These are phyloP conservation scores for Aromia moschata DNA, from an alignment of 2,888 invertebrate genomes.

Conservation along the genomic window DNA sequence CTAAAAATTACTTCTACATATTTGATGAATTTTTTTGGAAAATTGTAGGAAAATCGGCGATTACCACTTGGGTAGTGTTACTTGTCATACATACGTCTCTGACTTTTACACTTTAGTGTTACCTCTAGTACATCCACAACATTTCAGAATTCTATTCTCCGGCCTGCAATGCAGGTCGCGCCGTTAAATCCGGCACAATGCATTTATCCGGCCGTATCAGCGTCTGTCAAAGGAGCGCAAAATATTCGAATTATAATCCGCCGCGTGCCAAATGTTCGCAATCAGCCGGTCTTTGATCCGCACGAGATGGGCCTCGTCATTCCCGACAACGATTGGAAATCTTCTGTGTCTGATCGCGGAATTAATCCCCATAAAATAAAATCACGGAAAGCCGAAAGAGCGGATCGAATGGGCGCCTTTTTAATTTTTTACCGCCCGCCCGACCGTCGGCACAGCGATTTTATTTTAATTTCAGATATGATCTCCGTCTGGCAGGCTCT, in stretches of 20 bases:
- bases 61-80: no score
- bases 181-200: constrained; percentile 11
- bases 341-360: constrained; percentile 16
- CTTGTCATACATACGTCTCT: no score
- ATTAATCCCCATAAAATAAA: constrained; percentile 23
- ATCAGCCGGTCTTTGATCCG: constrained; percentile 33
- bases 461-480: constrained; percentile 27
- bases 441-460: background rate
- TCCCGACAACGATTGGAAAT: constrained; percentile 24
- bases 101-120: no score
- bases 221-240: constrained; percentile 38
- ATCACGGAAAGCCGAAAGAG: constrained; percentile 1
- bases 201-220: constrained; percentile 30
- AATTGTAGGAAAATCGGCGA: no score
- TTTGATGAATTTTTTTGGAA: no score
- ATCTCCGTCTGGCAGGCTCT: constrained; percentile 9
- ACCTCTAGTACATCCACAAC: no score
- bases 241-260: constrained; percentile 38
- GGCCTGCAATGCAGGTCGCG: background rate
- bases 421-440: constrained; percentile 18
- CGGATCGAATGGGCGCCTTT: constrained; percentile 12
- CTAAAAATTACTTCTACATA: no score
- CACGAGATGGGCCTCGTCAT: constrained; percentile 19
- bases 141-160: background rate
- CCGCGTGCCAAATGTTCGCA: constrained; percentile 39